Percentiles rank a stretch among this genome's conserved stretches.
phyloP scores from a whole-genome alignment of 2,113 vertebrate genomes.

The Aphyosemion australe region DNA sequence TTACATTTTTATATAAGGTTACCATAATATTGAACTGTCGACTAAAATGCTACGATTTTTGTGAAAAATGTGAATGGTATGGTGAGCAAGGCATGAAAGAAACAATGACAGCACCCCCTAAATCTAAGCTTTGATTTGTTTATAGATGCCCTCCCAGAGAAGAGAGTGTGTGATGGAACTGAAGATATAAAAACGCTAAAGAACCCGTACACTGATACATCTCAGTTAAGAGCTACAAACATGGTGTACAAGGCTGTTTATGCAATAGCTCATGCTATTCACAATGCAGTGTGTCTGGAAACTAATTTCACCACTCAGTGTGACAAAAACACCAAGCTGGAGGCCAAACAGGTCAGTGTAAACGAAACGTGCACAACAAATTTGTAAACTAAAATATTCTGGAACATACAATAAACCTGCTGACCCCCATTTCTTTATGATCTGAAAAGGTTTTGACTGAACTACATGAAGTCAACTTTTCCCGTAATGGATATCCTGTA shows the following conservation, averaged over 20 bases:
- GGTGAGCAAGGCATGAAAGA: too few species aligned
- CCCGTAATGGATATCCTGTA: too few species aligned
- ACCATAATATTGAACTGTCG: too few species aligned
- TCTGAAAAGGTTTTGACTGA: too few species aligned
- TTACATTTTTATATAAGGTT: too few species aligned
- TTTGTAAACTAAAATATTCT: too few species aligned
- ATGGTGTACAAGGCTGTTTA: constrained; percentile 78
- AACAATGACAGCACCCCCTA: too few species aligned
- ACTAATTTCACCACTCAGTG: constrained; percentile 53
- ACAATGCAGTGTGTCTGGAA: constrained; percentile 55
- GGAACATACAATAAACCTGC: too few species aligned
- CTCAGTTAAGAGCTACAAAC: constrained; percentile 72
- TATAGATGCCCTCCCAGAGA: constrained; percentile 28
- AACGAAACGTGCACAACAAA: background rate
- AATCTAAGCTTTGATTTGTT: background rate
- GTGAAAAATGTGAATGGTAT: too few species aligned
- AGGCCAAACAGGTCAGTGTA: constrained; percentile 58
- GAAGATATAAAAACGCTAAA: constrained; percentile 59
- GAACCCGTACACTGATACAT: constrained; percentile 68
- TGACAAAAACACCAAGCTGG: constrained; percentile 37
- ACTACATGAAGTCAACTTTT: too few species aligned
- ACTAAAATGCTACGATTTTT: too few species aligned
- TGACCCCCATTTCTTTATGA: too few species aligned
- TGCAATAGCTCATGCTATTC: constrained; percentile 59
- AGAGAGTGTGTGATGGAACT: constrained; percentile 59